A percentile compares a stretch with the other conserved stretches of the same genome.
Conservation (phyloP, 2,797 vertebrate genomes). For the Varecia variegata region DNA sequence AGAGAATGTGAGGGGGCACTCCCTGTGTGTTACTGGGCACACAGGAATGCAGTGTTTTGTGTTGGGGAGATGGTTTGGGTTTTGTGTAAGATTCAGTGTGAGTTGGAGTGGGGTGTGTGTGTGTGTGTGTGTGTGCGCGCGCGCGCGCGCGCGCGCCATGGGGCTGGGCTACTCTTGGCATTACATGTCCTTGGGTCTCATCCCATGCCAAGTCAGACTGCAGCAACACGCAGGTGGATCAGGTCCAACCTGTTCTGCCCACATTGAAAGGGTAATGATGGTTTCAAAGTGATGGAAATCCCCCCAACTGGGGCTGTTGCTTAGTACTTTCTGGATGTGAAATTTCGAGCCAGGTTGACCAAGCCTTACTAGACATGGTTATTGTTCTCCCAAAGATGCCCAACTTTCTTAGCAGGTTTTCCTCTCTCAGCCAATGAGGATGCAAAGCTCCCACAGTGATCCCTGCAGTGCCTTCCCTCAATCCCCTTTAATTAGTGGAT, state of each 20-base stretch:
- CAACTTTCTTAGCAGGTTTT: constrained; percentile 61
- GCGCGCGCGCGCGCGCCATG: not conserved
- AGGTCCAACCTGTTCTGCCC: constrained; percentile 52
- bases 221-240: constrained; percentile 51
- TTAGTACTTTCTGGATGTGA: constrained; percentile 30
- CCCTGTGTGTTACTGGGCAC: constrained; percentile 55
- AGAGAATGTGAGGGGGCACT: constrained; percentile 56
- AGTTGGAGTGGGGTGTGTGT: constrained; percentile 31
- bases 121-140: not conserved
- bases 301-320: constrained; percentile 25
- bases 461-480: not conserved
- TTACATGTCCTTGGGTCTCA: constrained; percentile 60
- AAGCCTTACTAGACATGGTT: constrained; percentile 20
- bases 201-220: constrained; percentile 49
- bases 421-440: constrained; percentile 58
- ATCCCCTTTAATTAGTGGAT: constrained; percentile 37
- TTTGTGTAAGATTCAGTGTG: constrained; percentile 53
- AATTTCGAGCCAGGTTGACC: constrained; percentile 47
- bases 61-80: not conserved
- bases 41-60: constrained; percentile 57
- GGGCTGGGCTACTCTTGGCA: constrained; percentile 59
- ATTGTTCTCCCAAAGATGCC: constrained; percentile 38
- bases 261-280: not conserved
- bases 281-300: constrained; percentile 59
- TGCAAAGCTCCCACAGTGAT: constrained; percentile 22